phyloP scores from a whole-genome alignment of 2,113 vertebrate species.

The Calypte anna region DNA sequence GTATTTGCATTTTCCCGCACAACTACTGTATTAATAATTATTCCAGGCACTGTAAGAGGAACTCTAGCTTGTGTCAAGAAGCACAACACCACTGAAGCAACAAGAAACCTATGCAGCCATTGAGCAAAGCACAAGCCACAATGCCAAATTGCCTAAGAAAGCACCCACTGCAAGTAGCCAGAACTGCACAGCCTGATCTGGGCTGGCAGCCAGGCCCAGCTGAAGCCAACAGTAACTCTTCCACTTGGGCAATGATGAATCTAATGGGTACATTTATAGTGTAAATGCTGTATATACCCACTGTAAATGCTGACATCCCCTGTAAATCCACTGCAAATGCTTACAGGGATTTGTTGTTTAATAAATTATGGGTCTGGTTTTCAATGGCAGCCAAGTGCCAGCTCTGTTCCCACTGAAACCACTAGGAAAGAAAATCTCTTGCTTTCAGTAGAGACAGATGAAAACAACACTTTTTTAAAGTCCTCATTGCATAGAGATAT shows the following conservation, averaged over 20 bases:
- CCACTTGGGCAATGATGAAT: background rate
- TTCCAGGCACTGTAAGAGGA: background rate
- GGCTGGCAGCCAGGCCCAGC: background rate
- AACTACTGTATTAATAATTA: background rate
- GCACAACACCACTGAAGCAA: background rate
- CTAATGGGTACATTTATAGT: background rate
- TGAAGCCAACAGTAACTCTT: background rate
- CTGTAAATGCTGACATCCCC: background rate
- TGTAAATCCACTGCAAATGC: background rate
- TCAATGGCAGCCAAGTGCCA: background rate
- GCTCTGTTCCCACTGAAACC: background rate
- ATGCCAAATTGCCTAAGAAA: too few species aligned
- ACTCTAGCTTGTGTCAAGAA: background rate
- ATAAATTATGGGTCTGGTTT: background rate
- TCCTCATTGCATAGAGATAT: background rate
- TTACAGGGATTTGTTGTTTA: background rate
- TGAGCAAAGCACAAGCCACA: accelerated
- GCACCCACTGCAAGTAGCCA: background rate
- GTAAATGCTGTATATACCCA: background rate
- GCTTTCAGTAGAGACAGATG: background rate
- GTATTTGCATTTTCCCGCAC: background rate
- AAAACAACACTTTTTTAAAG: background rate
- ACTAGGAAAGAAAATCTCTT: background rate
- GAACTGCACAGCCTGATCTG: background rate
- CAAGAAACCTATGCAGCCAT: background rate